These are phyloP conservation scores for Trypoxylon attenuatum DNA, from an alignment of 2,888 invertebrate genomes.

Conservation along the genomic window DNA sequence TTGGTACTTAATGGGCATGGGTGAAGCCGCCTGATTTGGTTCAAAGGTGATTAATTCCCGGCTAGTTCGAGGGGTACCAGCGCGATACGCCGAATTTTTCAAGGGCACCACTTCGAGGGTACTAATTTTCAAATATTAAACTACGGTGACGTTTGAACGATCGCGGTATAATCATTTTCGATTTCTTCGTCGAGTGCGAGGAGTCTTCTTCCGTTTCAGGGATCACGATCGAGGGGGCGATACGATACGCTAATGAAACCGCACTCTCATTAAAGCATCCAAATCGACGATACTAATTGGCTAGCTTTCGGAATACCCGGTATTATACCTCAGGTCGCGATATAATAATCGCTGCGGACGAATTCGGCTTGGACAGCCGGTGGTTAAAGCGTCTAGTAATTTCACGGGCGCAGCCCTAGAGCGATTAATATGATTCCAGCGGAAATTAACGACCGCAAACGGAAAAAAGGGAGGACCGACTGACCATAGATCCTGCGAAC, in stretches of 20 bases:
- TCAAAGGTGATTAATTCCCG: constrained; percentile 25
- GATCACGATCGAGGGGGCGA: constrained; percentile 34
- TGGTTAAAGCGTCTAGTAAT: constrained; percentile 65
- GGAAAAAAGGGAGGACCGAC: constrained; percentile 38
- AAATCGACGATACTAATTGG: constrained; percentile 63
- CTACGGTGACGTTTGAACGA: constrained; percentile 47
- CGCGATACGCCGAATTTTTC: constrained; percentile 21
- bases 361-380: constrained; percentile 63
- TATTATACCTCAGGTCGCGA: constrained; percentile 64
- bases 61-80: neutral
- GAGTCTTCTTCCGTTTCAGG: constrained; percentile 40
- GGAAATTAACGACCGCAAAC: constrained; percentile 57
- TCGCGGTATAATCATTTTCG: constrained; percentile 46
- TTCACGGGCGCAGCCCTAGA: constrained; percentile 59
- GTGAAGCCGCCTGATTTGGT: constrained; percentile 1
- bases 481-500: constrained; percentile 15
- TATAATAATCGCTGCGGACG: constrained; percentile 66
- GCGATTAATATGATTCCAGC: constrained; percentile 61
- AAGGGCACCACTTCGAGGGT: constrained; percentile 18
- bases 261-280: constrained; percentile 59
- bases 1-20: neutral
- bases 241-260: constrained; percentile 59
- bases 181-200: constrained; percentile 45
- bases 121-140: constrained; percentile 46
- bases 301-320: constrained; percentile 62